Conservation (phyloP, 2,113 vertebrate genomes). For the Eretmodus cyanostictus region DNA sequence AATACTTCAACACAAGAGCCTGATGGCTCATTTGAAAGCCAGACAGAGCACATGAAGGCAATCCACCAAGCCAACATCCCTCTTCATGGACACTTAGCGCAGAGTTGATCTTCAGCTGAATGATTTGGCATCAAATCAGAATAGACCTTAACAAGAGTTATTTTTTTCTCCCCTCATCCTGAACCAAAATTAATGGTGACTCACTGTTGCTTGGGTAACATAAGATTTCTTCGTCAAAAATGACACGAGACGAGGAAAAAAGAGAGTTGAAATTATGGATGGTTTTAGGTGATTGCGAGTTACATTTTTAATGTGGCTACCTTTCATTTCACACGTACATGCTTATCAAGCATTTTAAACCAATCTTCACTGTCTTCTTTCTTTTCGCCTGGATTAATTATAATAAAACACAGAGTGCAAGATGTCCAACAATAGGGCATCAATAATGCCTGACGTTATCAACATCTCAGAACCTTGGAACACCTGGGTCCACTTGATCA, state of each 20-base stretch:
- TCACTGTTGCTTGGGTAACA: neutral
- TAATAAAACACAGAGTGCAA: constrained; percentile 45
- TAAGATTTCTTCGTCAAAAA: neutral
- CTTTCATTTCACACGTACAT: neutral
- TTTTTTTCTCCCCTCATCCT: neutral
- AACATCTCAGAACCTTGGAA: constrained; percentile 55
- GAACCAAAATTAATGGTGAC: neutral
- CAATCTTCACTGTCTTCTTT: constrained; percentile 4
- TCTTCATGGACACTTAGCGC: constrained; percentile 26
- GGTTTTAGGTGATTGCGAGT: neutral
- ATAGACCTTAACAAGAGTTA: neutral
- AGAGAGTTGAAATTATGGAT: neutral
- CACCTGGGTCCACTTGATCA: constrained; percentile 75
- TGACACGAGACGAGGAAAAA: neutral
- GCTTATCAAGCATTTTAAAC: constrained; percentile 9
- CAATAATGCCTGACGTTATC: constrained; percentile 66
- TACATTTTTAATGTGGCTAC: neutral
- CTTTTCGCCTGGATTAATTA: constrained; percentile 47
- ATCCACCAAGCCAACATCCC: constrained; percentile 8
- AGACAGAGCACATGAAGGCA: constrained; percentile 5
- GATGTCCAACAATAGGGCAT: constrained; percentile 52
- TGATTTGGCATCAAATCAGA: constrained; percentile 8
- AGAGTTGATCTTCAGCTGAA: constrained; percentile 21
- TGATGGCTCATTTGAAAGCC: constrained; percentile 43
- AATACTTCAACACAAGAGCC: constrained; percentile 40